Evolutionary conservation across 2,888 invertebrate species (phyloP), one percentile per base, ranked within the genome.

Genomic region (Apamea anceps): DNA sequence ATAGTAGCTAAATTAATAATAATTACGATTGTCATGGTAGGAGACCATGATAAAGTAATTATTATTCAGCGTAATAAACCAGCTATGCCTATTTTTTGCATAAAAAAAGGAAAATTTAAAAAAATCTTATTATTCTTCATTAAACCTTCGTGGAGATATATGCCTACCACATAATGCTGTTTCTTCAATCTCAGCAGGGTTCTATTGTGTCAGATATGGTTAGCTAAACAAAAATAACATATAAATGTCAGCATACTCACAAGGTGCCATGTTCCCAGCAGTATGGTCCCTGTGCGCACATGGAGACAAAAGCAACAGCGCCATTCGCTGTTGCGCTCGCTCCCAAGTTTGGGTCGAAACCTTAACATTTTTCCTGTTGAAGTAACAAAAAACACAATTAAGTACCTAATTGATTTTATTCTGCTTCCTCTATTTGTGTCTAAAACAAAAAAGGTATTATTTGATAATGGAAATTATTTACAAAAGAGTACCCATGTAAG

Each of bases 261-360:
- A 97, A 98, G 97, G 95, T 99, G 98, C 98, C 98, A 98, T 94
- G 98, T 97, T 91, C 98, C 98, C 85, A 98, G 97, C 85, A 98
- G 97, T 78, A 98, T 98, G 57, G 98, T 98, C 60, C 98, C 98
- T 37, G 98, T 98, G 82, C 98, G 98, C 73, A 99, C 99, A 95
- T 99, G 99, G 80, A 98, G 97, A 90, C 98, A 98, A 92, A 98
- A 98, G 93, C 98, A 98, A 95, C 98, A 98, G 90, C 98, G 97
- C 98, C 98, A 98, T 93, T 98, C 98, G 90, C 98, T 98, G 93
- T 97, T 97, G 87, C 98, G 95, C 90, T 98, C 97, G 91, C 97
- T 97, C 89, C 98, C 97, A 95, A 97, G 93, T 94, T 98, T 98
- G 86, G 97, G 96, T 77, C 97, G 97, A 96, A 97, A 97, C 89